Evolutionary conservation across 2,888 invertebrate genomes (phyloP), one percentile per base, ranked within the genome.

Genomic region (Drosophila basisetae): DNA sequence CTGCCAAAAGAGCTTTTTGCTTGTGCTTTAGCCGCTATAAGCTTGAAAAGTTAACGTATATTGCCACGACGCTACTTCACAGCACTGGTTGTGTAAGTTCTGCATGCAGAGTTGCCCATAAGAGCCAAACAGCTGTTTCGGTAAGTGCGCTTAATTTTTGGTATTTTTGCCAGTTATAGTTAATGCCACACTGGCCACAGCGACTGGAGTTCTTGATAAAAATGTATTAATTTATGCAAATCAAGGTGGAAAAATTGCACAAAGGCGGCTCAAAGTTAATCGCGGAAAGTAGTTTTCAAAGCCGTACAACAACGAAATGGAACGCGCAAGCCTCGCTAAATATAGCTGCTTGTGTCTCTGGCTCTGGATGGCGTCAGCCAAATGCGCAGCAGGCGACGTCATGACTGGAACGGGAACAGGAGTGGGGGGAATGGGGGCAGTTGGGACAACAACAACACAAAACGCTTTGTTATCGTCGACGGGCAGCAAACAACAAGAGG

Each of bases 291-390:
- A 37, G 41, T 49, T 43, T 47, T 33, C 7, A 60, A 25, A 6
- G 56, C 43, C 39, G 31, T 10, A 16, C 16, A 35, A 61, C 53
- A 61, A 61, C 53, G 63, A 68, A 66, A 80, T 76, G 82, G 25
- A 53, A 30, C 16, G 28, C 13, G n/a, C 43, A 4, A 39, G 30
- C 39, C 28, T 35, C 35, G 13, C 35, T 18, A 59, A 25, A 43
- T 50, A 53, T 43, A 50, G 31, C 47, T 69, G 68, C 63, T 54
- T 70, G 53, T 55, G 69, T 37, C 73, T 68, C 31, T 73, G 72
- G 69, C 61, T 74, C 18, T 41, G 62, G 68, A 82, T 89, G 89
- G 76, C 87, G 89, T 89, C 85, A 85, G 89, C 85, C 68, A 66
- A 67, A 75, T 67, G 58, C 62, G 78, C 80, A 30, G 41, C 65